Evolutionary conservation across 2,797 vertebrate species (phyloP).

Genomic region (Platalea minor): DNA sequence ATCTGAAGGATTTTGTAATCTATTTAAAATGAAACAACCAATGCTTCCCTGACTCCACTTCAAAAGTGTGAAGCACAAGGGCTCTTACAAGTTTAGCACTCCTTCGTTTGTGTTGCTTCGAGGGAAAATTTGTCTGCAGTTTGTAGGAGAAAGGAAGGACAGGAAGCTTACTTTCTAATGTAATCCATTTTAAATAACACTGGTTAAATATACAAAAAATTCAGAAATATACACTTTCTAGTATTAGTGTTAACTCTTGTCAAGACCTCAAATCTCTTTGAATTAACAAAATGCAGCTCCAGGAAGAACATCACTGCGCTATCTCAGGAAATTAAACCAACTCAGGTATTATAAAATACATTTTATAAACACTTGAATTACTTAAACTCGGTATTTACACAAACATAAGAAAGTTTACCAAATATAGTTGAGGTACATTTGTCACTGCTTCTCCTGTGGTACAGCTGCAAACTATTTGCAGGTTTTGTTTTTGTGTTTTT

Average conservation of each 20-base stretch:
- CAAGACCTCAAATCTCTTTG: not conserved
- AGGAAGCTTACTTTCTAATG: not conserved
- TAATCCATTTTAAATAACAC: not conserved
- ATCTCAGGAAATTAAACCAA: not conserved
- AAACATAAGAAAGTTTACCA: not conserved
- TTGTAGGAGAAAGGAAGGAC: not conserved
- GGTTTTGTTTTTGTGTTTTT: not conserved
- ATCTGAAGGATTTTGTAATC: not conserved
- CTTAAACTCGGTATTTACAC: not conserved
- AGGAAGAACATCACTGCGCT: not conserved
- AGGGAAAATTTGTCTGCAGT: not conserved
- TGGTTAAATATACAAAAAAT: not conserved
- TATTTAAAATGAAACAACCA: not conserved
- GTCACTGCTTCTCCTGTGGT: not conserved
- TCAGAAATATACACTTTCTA: not conserved
- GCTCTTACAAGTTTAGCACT: not conserved
- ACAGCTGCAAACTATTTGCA: not conserved
- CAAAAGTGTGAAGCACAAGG: not conserved
- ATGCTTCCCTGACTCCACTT: not conserved
- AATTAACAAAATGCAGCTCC: not conserved
- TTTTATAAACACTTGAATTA: not conserved
- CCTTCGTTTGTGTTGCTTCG: not conserved
- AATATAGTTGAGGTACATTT: not conserved
- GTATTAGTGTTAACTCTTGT: rapidly evolving
- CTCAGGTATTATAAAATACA: not conserved